These are phyloP conservation scores for Heliconius hermathena DNA, from an alignment of 1,140 invertebrate species.

Conservation along the genomic window DNA sequence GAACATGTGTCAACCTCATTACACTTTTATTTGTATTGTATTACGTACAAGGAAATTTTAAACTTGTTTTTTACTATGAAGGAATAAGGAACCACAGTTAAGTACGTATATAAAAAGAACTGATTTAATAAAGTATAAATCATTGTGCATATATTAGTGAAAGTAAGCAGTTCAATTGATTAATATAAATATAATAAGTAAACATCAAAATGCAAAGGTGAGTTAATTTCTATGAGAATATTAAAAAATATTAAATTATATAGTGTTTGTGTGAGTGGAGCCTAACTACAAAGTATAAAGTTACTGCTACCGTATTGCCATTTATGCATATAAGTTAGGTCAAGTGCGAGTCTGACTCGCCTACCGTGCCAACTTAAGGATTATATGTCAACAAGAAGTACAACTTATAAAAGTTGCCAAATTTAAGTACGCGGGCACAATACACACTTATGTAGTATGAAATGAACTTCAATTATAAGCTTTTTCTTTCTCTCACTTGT, in stretches of 20 bases:
- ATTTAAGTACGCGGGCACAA: no score
- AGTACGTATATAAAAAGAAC: not conserved
- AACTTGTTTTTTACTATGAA: conserved; percentile 17
- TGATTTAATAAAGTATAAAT: not conserved
- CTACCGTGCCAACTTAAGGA: no score
- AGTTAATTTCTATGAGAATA: not conserved
- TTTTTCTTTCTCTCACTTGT: no score
- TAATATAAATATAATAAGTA: not conserved
- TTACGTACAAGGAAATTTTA: conserved; percentile 2
- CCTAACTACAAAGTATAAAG: no score
- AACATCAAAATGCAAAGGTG: not conserved
- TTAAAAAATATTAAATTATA: not conserved
- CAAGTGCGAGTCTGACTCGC: no score
- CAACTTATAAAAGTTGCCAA: no score
- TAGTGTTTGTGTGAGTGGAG: not conserved
- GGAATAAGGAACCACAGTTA: not conserved
- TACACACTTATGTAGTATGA: no score
- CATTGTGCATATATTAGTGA: not conserved
- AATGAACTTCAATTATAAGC: no score
- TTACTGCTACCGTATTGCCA: no score
- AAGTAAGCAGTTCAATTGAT: not conserved
- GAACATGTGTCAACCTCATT: not conserved
- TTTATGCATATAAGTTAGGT: no score
- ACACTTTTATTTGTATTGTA: not conserved
- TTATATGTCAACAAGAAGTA: no score